Percentiles rank a stretch among this genome's conserved stretches.
phyloP scores from a whole-genome alignment of 2,888 invertebrate species.

The Rhopalosiphum nymphaeae region DNA sequence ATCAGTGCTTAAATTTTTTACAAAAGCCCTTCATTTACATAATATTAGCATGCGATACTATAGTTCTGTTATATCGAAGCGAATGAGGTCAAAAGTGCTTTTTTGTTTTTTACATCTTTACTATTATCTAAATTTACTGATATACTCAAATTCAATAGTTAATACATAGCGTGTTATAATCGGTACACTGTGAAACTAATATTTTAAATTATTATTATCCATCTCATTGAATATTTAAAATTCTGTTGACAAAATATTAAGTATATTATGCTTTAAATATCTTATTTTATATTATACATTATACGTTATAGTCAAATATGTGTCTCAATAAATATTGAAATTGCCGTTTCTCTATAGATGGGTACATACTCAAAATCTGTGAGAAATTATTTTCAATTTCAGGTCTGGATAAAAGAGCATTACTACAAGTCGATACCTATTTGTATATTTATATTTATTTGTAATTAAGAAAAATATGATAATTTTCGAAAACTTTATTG shows the following conservation, averaged over 20 bases:
- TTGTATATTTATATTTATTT: neutral
- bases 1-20: slow-evolving; percentile 41
- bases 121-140: neutral
- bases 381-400: neutral
- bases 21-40: slow-evolving; percentile 44
- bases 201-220: neutral
- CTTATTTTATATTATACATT: neutral
- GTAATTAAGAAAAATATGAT: neutral
- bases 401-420: neutral
- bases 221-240: neutral
- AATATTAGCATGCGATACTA: slow-evolving; percentile 49
- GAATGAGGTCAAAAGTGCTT: slow-evolving; percentile 24
- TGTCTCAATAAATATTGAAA: neutral
- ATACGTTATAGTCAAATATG: neutral
- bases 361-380: neutral
- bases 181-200: neutral
- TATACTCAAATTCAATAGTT: neutral
- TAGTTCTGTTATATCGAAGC: neutral
- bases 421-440: neutral
- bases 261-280: neutral
- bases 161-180: neutral
- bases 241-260: neutral
- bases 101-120: neutral
- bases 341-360: neutral
- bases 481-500: neutral